Evolutionary conservation across 2,888 invertebrate species (phyloP).

Genomic region (Erebia ligea): DNA sequence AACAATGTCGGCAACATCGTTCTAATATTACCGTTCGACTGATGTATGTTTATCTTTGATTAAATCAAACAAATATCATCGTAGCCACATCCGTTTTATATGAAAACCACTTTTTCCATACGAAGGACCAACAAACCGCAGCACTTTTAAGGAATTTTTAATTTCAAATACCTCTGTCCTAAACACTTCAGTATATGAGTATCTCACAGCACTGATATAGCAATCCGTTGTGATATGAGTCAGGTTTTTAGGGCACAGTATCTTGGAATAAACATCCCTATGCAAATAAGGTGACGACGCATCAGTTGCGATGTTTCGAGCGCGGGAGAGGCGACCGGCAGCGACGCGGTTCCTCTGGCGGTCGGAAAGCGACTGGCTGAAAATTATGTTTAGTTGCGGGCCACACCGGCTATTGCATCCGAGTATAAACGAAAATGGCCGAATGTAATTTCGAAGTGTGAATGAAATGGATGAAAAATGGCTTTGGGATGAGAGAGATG

Average conservation of each 20-base stretch:
- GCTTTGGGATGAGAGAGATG: slow-evolving; percentile 58
- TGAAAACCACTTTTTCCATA: slow-evolving; percentile 42
- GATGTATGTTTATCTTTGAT: slow-evolving; percentile 71
- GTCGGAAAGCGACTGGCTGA: slow-evolving; percentile 75
- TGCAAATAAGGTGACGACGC: slow-evolving; percentile 60
- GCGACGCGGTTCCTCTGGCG: slow-evolving; percentile 65
- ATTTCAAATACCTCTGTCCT: slow-evolving; percentile 20
- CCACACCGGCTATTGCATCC: slow-evolving; percentile 83
- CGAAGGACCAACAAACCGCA: slow-evolving; percentile 62
- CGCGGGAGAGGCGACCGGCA: slow-evolving; percentile 63
- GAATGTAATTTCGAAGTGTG: slow-evolving; percentile 75
- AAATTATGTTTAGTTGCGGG: slow-evolving; percentile 79
- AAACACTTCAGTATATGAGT: slow-evolving; percentile 14
- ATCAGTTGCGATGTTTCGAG: slow-evolving; percentile 64
- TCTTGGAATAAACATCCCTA: slow-evolving; percentile 76
- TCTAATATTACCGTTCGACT: slow-evolving; percentile 66
- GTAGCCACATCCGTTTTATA: slow-evolving; percentile 61
- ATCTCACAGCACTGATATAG: slow-evolving; percentile 61
- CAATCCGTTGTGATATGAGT: slow-evolving; percentile 55
- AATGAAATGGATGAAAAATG: slow-evolving; percentile 61
- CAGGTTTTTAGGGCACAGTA: slow-evolving; percentile 69
- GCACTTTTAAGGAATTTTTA: slow-evolving; percentile 56
- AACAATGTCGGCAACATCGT: slow-evolving; percentile 55
- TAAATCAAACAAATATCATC: slow-evolving; percentile 72
- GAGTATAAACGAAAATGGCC: slow-evolving; percentile 77